Evolutionary conservation across 2,797 vertebrate genomes (phyloP).

Genomic region (Arrhamphus sclerolepis): DNA sequence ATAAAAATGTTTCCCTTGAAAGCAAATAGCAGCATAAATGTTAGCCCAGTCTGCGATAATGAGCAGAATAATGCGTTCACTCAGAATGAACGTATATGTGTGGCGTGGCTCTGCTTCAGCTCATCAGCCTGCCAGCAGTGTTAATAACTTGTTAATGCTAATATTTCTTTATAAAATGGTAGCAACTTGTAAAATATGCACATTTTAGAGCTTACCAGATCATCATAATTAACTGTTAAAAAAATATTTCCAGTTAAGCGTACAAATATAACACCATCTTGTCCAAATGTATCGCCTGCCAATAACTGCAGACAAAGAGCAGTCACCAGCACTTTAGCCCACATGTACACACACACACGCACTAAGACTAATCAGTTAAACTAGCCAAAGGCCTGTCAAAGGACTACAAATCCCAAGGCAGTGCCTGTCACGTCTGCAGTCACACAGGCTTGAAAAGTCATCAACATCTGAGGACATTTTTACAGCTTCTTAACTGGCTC

Average conservation of each 20-base stretch:
- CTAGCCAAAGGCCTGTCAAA: slow-evolving; percentile 49
- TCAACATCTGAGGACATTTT: slow-evolving; percentile 78
- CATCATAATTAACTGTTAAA: background rate
- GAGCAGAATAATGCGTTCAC: background rate
- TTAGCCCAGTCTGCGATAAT: slow-evolving; percentile 1
- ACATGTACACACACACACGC: slow-evolving; percentile 14
- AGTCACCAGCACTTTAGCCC: slow-evolving; percentile 1
- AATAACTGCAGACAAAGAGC: slow-evolving; percentile 36
- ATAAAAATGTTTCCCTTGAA: too few relatives aligned
- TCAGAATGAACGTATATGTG: background rate
- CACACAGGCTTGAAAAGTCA: slow-evolving; percentile 75
- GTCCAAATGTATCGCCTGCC: slow-evolving; percentile 10
- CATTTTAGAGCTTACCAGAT: background rate
- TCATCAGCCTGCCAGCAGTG: background rate
- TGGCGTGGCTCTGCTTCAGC: background rate
- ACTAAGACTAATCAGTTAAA: slow-evolving; percentile 51
- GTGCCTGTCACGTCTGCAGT: slow-evolving; percentile 63
- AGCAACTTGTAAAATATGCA: background rate
- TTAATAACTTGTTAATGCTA: background rate
- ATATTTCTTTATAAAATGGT: background rate
- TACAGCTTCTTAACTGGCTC: slow-evolving; percentile 74
- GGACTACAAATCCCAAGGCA: slow-evolving; percentile 61
- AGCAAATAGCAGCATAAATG: too few relatives aligned
- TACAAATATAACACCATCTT: slow-evolving; percentile 24
- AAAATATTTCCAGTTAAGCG: background rate